These are phyloP conservation scores for Macrocentrus cingulum DNA, from an alignment of 1,140 invertebrate genomes.

Conservation along the genomic window DNA sequence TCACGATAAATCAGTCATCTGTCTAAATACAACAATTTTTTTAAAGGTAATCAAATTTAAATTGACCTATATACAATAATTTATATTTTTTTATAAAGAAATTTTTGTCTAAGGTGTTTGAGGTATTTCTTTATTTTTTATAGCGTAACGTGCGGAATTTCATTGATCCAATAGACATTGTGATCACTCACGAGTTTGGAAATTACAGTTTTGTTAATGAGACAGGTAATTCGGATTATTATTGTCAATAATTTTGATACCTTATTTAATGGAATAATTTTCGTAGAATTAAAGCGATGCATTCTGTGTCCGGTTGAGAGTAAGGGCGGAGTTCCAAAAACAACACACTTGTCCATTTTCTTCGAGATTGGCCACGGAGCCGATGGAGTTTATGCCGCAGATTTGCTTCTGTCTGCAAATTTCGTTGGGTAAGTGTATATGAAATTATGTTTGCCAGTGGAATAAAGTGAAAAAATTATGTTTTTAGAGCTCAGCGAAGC, in stretches of 20 bases:
- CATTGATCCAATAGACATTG: constrained; percentile 39
- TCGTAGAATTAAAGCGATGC: too few species aligned
- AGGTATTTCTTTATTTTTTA: constrained; percentile 8
- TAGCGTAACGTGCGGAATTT: constrained; percentile 36
- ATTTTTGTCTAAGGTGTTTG: neutral
- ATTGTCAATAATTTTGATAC: too few species aligned
- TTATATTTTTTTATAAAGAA: constrained; percentile 1
- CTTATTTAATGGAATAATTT: too few species aligned
- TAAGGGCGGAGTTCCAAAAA: constrained; percentile 17
- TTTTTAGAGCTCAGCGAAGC: constrained; percentile 31
- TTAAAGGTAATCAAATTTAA: constrained; percentile 19
- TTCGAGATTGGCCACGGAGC: constrained; percentile 52
- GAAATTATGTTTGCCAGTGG: too few species aligned
- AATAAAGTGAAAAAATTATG: too few species aligned
- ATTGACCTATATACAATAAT: neutral
- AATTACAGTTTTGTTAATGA: too few species aligned
- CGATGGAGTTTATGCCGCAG: constrained; percentile 51
- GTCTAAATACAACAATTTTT: constrained; percentile 12
- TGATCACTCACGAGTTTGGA: constrained; percentile 34
- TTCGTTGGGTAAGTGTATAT: constrained; percentile 23
- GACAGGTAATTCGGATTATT: too few species aligned
- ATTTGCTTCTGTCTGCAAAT: constrained; percentile 39
- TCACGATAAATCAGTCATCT: constrained; percentile 1
- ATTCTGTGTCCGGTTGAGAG: constrained; percentile 34
- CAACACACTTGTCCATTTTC: constrained; percentile 37